phyloP scores from a whole-genome alignment of 2,797 vertebrate genomes.

The Paguma larvata region DNA sequence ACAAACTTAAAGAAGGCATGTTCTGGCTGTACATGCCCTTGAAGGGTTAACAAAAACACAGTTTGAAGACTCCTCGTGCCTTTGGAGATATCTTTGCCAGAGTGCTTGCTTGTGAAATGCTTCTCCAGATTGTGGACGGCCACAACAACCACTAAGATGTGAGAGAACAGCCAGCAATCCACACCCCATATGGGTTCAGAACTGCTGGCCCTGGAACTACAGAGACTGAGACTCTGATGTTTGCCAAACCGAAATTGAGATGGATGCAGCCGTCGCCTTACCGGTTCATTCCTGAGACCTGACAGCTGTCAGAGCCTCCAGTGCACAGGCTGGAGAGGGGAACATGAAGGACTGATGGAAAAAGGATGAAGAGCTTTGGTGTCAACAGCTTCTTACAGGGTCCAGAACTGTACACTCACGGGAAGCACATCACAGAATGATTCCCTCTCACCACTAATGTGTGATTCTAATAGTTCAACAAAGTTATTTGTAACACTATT shows the following conservation, averaged over 20 bases:
- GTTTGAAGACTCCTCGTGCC: neutral
- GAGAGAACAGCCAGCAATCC: constrained; percentile 42
- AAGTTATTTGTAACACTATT: neutral
- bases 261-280: neutral
- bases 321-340: neutral
- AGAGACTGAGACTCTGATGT: neutral
- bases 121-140: neutral
- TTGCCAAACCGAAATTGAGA: constrained; percentile 53
- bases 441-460: neutral
- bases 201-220: neutral
- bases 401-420: neutral
- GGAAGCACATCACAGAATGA: neutral
- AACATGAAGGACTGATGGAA: neutral
- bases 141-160: constrained; percentile 56
- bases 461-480: neutral
- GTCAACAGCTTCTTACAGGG: neutral
- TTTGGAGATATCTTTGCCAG: neutral
- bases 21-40: neutral
- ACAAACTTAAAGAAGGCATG: neutral
- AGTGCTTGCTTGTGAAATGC: neutral
- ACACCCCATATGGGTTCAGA: neutral
- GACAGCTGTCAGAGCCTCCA: neutral
- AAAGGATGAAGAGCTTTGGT: neutral
- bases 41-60: neutral
- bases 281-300: neutral